phyloP scores from a whole-genome alignment of 2,113 vertebrate genomes.

The Etheostoma cragini region DNA sequence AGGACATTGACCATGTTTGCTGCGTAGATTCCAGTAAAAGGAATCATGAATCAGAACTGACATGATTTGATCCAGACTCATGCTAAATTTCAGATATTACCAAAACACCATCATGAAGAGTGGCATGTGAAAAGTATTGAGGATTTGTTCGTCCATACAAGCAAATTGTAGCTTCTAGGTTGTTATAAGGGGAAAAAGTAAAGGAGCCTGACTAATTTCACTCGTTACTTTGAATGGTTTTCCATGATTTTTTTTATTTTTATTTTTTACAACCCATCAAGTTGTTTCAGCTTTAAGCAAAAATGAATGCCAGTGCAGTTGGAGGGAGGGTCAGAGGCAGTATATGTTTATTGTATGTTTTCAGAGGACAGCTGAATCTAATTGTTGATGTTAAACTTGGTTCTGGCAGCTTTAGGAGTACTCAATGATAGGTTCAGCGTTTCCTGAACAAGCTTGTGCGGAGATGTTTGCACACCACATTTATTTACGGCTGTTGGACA shows the following conservation, averaged over 20 bases:
- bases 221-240: constrained; percentile 1
- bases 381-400: constrained; percentile 32
- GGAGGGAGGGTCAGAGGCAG: constrained; percentile 23
- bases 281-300: background rate
- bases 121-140: background rate
- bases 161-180: background rate
- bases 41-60: constrained; percentile 28
- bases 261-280: background rate
- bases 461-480: constrained; percentile 36
- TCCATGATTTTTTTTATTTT: background rate
- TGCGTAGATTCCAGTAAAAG: constrained; percentile 25
- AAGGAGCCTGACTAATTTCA: background rate
- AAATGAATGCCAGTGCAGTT: background rate
- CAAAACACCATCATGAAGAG: constrained; percentile 13
- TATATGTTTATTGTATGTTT: constrained; percentile 53
- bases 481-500: constrained; percentile 62
- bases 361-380: constrained; percentile 43
- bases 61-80: constrained; percentile 57
- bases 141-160: background rate
- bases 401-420: constrained; percentile 13
- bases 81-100: background rate
- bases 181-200: background rate
- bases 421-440: constrained; percentile 19
- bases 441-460: constrained; percentile 44
- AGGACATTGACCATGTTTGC: constrained; percentile 4